These are phyloP conservation scores for Sitta europaea DNA, from an alignment of 2,113 vertebrate genomes.

Conservation along the genomic window DNA sequence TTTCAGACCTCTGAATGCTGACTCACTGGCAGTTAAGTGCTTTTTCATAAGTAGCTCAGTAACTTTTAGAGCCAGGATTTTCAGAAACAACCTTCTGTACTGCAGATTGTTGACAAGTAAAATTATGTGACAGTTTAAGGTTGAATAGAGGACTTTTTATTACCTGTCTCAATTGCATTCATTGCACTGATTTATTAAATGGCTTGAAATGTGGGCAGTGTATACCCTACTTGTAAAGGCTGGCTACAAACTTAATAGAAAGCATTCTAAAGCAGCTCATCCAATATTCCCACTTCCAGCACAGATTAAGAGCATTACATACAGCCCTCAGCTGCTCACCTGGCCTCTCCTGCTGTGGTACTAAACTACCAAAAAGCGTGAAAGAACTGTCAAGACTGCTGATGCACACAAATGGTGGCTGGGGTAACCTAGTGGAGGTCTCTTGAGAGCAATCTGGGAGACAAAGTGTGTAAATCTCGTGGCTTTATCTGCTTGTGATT, in stretches of 20 bases:
- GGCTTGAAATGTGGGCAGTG: not conserved
- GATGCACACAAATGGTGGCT: rapidly evolving
- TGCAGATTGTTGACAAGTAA: not conserved
- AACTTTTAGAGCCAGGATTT: constrained; percentile 36
- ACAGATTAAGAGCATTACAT: not conserved
- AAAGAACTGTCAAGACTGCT: not conserved
- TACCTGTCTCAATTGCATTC: not conserved
- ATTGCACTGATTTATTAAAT: not conserved
- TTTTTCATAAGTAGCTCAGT: not conserved
- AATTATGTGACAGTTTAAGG: not conserved
- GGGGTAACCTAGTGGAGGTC: not conserved
- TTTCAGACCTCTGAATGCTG: constrained; percentile 48
- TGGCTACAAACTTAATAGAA: not conserved
- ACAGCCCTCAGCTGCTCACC: not conserved
- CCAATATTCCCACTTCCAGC: not conserved
- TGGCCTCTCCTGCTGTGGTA: not conserved
- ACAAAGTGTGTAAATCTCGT: not conserved
- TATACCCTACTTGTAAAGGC: not conserved
- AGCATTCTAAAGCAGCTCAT: not conserved
- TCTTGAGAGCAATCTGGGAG: not conserved
- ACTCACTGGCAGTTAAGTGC: constrained; percentile 43
- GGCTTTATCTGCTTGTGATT: not conserved
- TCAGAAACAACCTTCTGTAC: constrained; percentile 26
- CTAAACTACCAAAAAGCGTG: not conserved
- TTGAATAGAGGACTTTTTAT: not conserved